Evolutionary conservation across 2,888 invertebrate species (phyloP).

Genomic region (Toxonevra muliebris): DNA sequence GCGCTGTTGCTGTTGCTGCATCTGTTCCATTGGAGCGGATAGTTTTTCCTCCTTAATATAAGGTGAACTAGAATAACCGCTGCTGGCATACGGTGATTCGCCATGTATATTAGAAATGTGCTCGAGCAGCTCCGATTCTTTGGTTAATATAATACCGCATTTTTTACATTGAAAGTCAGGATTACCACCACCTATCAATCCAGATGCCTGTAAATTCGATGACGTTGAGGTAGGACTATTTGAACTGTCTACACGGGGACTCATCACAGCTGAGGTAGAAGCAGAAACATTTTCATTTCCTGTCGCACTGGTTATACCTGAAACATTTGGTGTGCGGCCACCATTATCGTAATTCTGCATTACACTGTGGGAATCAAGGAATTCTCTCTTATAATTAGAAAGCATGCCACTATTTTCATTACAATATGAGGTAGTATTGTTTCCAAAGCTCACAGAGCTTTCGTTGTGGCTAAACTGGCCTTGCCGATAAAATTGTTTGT

Average conservation of each 20-base stretch:
- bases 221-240: conserved; percentile 63
- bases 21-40: conserved; percentile 39
- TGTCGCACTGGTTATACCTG: background rate
- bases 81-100: conserved; percentile 51
- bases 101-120: conserved; percentile 77
- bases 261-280: conserved; percentile 48
- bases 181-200: conserved; percentile 64
- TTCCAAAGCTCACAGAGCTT: no score
- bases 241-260: conserved; percentile 64
- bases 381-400: no score
- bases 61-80: conserved; percentile 51
- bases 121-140: conserved; percentile 76
- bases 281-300: conserved; percentile 16
- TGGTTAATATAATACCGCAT: conserved; percentile 82
- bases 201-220: conserved; percentile 45
- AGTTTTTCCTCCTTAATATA: conserved; percentile 57
- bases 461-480: no score
- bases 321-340: no score
- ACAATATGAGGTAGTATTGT: no score
- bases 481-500: no score
- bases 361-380: no score
- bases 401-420: no score
- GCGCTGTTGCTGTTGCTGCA: conserved; percentile 60
- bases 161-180: conserved; percentile 75
- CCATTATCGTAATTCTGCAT: no score